Evolutionary conservation across 2,888 invertebrate genomes (phyloP), one percentile per base, ranked within the genome.

Genomic region (Eupeodes luniger): DNA sequence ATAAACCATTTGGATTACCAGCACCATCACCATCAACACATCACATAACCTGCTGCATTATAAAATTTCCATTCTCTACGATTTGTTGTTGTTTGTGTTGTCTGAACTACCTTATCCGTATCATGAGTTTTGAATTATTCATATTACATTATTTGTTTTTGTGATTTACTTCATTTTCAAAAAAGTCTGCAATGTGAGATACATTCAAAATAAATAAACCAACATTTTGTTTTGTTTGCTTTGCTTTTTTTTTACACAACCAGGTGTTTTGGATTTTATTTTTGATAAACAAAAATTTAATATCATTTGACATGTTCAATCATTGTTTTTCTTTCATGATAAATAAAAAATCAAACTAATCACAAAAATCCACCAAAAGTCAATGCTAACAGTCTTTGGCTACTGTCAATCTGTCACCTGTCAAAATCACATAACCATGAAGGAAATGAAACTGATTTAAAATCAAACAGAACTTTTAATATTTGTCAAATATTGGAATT

Each of bases 91-190:
- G 5, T 55, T 67, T 72, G 72, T 78, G 67, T 53, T 78, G 64
- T 78, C 77, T 78, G 66, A 6, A 74, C 83, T 79, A 75, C 83
- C 83, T 84, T 84, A 84, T 84, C 79, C 79, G 83, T 74, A 79
- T 84, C 79, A 67, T 79, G 66, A 67, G 67, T 84, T 61, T 79
- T 84, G 83, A 84, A 84, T 84, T 34, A 84, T 84, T 84, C 83
- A 84, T 84, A 74, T 69, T 76, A 69, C 67, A 51, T 61, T 70
- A 27, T 62, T 76, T 76, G 69, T 55, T 55, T 51, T 51, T 51
- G 61, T 59, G 78, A 72, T 83, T 72, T 64, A 78, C 59, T 78
- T 59, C 0, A 7, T 40, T 40, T 5, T 40, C 9, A 5, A 16
- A 72, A 72, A 69, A 78, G 64, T 74, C 61, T 57, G 57, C 34